A percentile compares a stretch with the other conserved stretches of the same genome.
Evolutionary conservation across 2,113 vertebrate genomes (phyloP).

Genomic region (Anser brachyrhynchus): DNA sequence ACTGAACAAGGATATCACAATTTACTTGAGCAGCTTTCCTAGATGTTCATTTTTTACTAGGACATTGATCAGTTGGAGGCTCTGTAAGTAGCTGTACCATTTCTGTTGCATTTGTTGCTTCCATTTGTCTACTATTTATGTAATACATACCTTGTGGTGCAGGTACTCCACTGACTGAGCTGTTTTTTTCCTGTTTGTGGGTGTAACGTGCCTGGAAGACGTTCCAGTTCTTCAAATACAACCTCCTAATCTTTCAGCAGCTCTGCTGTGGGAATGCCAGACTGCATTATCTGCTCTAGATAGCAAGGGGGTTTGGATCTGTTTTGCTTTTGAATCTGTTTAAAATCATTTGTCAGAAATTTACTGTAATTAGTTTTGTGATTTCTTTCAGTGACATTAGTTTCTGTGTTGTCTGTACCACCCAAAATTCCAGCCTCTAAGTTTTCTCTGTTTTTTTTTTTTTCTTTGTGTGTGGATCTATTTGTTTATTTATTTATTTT

Average conservation of each 20-base stretch:
- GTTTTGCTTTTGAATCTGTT: background rate
- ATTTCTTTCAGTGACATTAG: background rate
- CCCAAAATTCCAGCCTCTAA: background rate
- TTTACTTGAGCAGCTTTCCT: background rate
- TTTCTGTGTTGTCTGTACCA: background rate
- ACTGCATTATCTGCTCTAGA: background rate
- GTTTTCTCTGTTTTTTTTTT: background rate
- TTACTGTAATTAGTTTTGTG: background rate
- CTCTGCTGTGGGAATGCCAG: background rate
- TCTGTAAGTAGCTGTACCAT: background rate
- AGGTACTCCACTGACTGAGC: background rate
- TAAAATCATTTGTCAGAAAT: background rate
- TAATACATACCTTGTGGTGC: background rate
- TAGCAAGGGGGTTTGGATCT: background rate
- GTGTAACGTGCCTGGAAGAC: background rate
- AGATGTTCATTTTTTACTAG: background rate
- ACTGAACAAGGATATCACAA: accelerated
- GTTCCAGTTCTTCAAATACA: background rate
- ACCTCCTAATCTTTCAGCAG: background rate
- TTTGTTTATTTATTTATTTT: background rate
- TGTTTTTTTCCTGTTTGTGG: background rate
- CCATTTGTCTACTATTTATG: background rate
- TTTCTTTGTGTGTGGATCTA: background rate
- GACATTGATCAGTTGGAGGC: background rate
- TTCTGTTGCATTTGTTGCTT: background rate